Evolutionary conservation across 2,113 vertebrate genomes (phyloP).

Genomic region (Crotalus viridis): DNA sequence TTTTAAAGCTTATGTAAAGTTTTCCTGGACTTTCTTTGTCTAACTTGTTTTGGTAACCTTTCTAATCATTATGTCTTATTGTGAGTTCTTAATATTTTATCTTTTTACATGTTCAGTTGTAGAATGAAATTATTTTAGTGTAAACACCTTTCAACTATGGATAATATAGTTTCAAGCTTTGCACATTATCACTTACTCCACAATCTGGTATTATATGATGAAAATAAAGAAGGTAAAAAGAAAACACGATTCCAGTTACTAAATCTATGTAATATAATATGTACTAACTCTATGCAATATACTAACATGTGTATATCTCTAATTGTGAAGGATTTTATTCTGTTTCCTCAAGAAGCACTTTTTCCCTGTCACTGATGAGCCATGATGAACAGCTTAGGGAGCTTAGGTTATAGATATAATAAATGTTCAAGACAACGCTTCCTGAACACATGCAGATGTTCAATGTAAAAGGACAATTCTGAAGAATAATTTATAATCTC

Average conservation of each 20-base stretch:
- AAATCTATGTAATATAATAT: slow-evolving; percentile 26
- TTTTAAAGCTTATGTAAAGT: not conserved
- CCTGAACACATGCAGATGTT: slow-evolving; percentile 42
- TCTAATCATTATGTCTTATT: not conserved
- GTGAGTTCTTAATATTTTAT: not conserved
- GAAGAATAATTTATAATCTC: slow-evolving; percentile 44
- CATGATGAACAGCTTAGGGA: slow-evolving; percentile 25
- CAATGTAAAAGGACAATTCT: slow-evolving; percentile 28
- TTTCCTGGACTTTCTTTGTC: not conserved
- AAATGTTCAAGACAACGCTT: slow-evolving; percentile 43
- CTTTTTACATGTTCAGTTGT: not conserved
- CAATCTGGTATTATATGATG: not conserved
- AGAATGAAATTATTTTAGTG: not conserved
- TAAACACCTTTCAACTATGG: not conserved
- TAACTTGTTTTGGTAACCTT: not conserved
- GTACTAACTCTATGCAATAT: slow-evolving; percentile 22
- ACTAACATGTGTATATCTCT: slow-evolving; percentile 22
- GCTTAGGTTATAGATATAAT: slow-evolving; percentile 42
- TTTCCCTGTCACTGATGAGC: slow-evolving; percentile 32
- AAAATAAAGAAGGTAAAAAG: slow-evolving; percentile 33
- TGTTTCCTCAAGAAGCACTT: slow-evolving; percentile 30
- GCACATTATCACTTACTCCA: not conserved
- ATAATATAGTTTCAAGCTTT: not conserved
- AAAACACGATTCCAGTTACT: slow-evolving; percentile 18
- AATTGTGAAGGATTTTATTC: slow-evolving; percentile 1